Percentiles rank a stretch among this genome's conserved stretches.
These are phyloP conservation scores for Chamaea fasciata DNA, from an alignment of 2,113 vertebrate species.

Conservation along the genomic window DNA sequence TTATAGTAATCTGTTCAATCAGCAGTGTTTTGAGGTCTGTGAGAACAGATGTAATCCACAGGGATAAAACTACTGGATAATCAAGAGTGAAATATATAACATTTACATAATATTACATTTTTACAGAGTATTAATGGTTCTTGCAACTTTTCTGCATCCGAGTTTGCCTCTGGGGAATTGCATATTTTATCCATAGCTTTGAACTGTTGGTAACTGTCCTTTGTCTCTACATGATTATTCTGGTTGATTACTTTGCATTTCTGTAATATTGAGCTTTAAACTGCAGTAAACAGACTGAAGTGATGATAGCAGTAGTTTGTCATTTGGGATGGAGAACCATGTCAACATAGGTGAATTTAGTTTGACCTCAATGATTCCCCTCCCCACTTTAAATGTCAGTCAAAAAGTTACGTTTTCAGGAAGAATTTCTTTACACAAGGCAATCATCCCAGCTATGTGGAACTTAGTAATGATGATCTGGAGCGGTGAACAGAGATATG, in stretches of 20 bases:
- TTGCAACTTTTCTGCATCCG: background rate
- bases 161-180: background rate
- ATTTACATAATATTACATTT: background rate
- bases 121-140: background rate
- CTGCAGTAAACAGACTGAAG: background rate
- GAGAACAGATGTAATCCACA: background rate
- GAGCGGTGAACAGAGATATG: background rate
- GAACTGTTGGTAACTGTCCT: background rate
- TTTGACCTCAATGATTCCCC: background rate
- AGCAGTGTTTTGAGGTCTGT: background rate
- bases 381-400: background rate
- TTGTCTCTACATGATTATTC: background rate
- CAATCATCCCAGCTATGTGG: background rate
- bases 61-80: background rate
- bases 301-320: background rate
- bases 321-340: background rate
- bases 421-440: background rate
- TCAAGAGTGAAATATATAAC: background rate
- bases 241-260: background rate
- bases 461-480: background rate
- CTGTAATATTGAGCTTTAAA: background rate
- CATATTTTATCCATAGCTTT: background rate
- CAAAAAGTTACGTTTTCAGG: background rate
- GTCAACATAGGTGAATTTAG: background rate
- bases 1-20: background rate